Evolutionary conservation across 1,140 invertebrate genomes (phyloP), one percentile per base, ranked within the genome.

Genomic region (Drosophila ogumai): DNA sequence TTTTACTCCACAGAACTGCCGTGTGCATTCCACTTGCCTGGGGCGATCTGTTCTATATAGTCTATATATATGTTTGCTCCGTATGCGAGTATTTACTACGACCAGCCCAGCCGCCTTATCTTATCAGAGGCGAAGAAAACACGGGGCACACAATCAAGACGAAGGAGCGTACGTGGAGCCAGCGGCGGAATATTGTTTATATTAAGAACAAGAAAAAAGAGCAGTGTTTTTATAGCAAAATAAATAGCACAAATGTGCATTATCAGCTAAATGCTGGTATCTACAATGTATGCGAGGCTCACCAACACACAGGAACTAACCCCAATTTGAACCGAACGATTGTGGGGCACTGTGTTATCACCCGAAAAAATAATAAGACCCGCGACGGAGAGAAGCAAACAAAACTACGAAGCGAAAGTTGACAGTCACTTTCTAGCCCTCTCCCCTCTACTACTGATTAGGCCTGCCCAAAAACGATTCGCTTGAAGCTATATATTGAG

Each of bases 191-290:
- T 34, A 67, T 68, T 77, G 73, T 77, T 77, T 76, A 65, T 77
- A 78, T 69, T 84, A 65, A 82, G 67, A 84, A 66, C 68, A 82
- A 64, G 34, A 75, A 71, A 54, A 59, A 71, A 56, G 54, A 71
- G 52, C 38, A 71, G 60, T 63, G 40, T 68, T 77, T 60, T 75
- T 71, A 84, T 78, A 67, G 81, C 77, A 88, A 85, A 88, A 88
- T 81, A 90, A 88, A 90, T 90, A 79, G 85, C 81, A 85, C 85
- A 88, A 88, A 88, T 88, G 85, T 88, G 85, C 85, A 88, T 88
- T 88, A 88, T 88, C 85, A 88, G 85, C 73, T 54, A 79, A 49
- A 69, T 63, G 63, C 60, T 66, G 74, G 61, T 75, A 76, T 80
- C 57, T 60, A 60, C 44, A 59, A 54, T 52, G 65, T 55, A 73